A percentile compares a stretch with the other conserved stretches of the same genome.
Conservation (phyloP, 2,113 vertebrate genomes). For the Ginglymostoma cirratum region DNA sequence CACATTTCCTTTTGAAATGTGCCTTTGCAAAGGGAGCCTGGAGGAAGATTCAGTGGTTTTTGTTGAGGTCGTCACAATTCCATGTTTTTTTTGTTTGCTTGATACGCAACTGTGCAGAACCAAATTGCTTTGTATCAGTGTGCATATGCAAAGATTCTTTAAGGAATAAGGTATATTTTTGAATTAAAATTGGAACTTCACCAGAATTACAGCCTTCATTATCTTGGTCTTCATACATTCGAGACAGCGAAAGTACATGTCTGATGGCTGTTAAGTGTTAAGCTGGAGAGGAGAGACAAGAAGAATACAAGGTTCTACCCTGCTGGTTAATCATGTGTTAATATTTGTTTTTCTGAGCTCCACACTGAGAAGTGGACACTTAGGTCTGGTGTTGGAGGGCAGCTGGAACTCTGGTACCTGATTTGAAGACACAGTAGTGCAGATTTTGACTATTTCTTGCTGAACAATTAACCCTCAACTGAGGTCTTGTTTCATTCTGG, state of each 20-base stretch:
- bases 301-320: background rate
- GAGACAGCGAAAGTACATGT: conserved; percentile 43
- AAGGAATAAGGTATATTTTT: too few species aligned
- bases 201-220: too few species aligned
- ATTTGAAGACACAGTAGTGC: background rate
- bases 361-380: background rate
- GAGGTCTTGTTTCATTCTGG: background rate
- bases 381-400: background rate
- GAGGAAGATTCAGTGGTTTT: too few species aligned
- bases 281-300: conserved; percentile 38
- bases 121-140: too few species aligned
- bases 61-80: too few species aligned
- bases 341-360: background rate
- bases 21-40: too few species aligned
- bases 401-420: too few species aligned
- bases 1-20: too few species aligned
- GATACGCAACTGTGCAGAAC: too few species aligned
- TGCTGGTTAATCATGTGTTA: too few species aligned
- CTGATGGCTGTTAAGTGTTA: rapidly evolving
- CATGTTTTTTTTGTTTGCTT: too few species aligned
- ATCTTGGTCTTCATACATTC: background rate
- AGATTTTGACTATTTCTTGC: background rate
- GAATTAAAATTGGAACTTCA: background rate
- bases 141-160: too few species aligned
- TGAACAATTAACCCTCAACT: background rate